Evolutionary conservation across 2,797 vertebrate species (phyloP), one percentile per base, ranked within the genome.

Genomic region (Psittacula derbiana): DNA sequence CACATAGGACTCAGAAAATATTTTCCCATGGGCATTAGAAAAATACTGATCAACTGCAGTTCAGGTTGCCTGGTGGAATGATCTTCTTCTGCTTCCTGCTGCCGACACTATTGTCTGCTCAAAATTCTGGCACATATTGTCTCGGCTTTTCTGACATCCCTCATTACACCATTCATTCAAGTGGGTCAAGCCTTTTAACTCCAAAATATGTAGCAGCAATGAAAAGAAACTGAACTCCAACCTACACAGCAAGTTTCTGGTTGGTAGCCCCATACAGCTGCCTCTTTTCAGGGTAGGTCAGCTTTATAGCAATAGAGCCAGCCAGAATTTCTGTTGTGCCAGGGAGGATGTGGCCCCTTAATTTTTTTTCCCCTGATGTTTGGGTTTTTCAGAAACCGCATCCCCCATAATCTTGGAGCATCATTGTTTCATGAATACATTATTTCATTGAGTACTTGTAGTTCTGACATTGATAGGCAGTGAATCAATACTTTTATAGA

Each of bases 331-430:
- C 58, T 88, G 33, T 88, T 46, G 12, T 49, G 66, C 58, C 31
- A 58, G 70, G 11, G 3, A 88, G 24, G 36, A 95, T 84, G 58
- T 75, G 91, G 87, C 92, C 92, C 30, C 95, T 84, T 93, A 86
- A 93, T 92, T 90, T 94, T 96, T 92, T 92, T 55, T n/a, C n/a
- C 64, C 92, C 93, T 84, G 43, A 65, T 87, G 60, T 61, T 61
- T 92, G 50, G 16, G 11, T 64, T 91, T 93, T 73, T 69, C 64
- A 71, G 27, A 61, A 66, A 36, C 28, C 16, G 19, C 0, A 1
- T 50, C 21, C 38, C 36, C 15, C 33, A 24, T n/a, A 84, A 41
- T 31, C 50, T 50, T 66, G 47, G 38, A 86, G 60, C 53, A 24
- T 88, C 90, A 44, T 62, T 80, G 12, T 79, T 93, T 92, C 49